A percentile compares a stretch with the other conserved stretches of the same genome.
Conservation (phyloP, 2,888 invertebrate species). For the Limnephilus lunatus region DNA sequence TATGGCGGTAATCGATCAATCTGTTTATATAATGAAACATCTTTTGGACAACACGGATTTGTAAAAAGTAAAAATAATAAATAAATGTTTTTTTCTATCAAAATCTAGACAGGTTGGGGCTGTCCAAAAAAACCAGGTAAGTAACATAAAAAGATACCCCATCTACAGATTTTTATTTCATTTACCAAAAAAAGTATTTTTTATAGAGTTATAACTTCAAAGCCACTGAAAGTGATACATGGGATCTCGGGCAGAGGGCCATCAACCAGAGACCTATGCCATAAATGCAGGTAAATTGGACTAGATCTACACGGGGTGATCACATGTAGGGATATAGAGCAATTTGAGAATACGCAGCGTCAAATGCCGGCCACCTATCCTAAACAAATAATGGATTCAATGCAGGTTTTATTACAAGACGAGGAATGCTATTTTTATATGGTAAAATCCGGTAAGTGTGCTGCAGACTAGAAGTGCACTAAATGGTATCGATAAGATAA, state of each 20-base stretch:
- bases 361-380: conserved; percentile 36
- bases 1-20: neutral
- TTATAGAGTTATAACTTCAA: neutral
- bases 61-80: neutral
- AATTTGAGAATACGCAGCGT: conserved; percentile 9
- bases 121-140: neutral
- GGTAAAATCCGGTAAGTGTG: conserved; percentile 15
- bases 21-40: neutral
- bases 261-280: neutral
- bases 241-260: neutral
- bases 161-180: neutral
- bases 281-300: conserved; percentile 53
- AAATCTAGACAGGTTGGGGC: neutral
- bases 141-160: neutral
- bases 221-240: neutral
- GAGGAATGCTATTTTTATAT: conserved; percentile 57
- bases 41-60: neutral
- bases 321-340: conserved; percentile 19
- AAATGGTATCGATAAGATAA: conserved; percentile 59
- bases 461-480: conserved; percentile 59
- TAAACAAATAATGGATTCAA: conserved; percentile 52
- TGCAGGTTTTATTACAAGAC: conserved; percentile 56
- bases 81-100: neutral
- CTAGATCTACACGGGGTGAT: conserved; percentile 37
- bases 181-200: neutral